phyloP scores from a whole-genome alignment of 2,113 vertebrate species.

The Octodon degus region DNA sequence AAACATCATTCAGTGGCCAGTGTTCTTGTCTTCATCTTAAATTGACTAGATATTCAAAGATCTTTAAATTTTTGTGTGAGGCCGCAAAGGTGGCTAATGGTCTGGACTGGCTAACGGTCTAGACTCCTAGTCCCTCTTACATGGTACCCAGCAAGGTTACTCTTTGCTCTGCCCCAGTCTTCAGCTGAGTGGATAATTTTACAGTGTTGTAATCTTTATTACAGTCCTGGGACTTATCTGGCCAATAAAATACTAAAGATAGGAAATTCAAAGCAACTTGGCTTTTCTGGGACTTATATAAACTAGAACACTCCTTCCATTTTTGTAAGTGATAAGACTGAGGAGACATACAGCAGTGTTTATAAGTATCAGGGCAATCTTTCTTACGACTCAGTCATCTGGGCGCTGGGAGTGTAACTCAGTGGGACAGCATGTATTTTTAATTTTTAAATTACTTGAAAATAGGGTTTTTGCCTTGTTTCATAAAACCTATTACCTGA shows the following conservation, averaged over 20 bases:
- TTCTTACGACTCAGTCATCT: neutral
- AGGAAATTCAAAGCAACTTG: neutral
- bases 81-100: neutral
- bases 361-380: neutral
- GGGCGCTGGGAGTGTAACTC: neutral
- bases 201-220: neutral
- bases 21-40: neutral
- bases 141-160: neutral
- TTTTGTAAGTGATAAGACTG: neutral
- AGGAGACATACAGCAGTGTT: neutral
- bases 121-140: neutral
- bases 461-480: constrained; percentile 2
- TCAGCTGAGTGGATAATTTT: neutral
- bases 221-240: neutral
- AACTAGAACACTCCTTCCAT: neutral
- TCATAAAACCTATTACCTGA: neutral
- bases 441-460: neutral
- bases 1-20: neutral
- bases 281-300: neutral
- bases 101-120: neutral
- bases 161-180: neutral
- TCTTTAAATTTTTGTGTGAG: neutral
- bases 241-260: neutral
- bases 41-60: neutral
- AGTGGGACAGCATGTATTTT: neutral